phyloP scores from a whole-genome alignment of 1,140 invertebrate species.

The Archivesica marissinica region DNA sequence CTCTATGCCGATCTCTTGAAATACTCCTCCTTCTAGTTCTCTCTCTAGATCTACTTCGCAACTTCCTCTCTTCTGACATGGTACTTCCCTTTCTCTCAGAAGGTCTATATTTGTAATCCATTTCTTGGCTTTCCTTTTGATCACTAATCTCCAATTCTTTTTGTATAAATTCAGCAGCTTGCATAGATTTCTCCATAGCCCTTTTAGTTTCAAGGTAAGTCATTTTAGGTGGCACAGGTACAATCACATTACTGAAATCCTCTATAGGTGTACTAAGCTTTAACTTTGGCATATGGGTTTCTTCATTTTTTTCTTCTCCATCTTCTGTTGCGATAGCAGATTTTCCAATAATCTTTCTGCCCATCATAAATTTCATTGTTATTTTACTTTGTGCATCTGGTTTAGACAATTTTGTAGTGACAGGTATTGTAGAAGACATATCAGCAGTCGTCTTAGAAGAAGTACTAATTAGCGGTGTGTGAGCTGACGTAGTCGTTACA shows the following conservation, averaged over 20 bases:
- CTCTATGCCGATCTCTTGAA: constrained; percentile 13
- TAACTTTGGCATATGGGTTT: constrained; percentile 11
- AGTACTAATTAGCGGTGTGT: no score
- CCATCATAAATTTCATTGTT: constrained; percentile 51
- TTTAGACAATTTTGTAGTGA: background rate
- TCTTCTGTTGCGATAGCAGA: constrained; percentile 46
- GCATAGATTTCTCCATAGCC: constrained; percentile 5
- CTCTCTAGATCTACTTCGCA: constrained; percentile 1
- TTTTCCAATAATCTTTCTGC: constrained; percentile 46
- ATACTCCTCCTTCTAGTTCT: background rate
- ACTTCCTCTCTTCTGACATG: background rate
- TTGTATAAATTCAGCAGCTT: constrained; percentile 18
- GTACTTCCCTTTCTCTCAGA: background rate
- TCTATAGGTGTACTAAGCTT: constrained; percentile 23
- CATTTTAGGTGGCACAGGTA: background rate
- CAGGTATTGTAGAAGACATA: background rate
- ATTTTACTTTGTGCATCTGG: constrained; percentile 7
- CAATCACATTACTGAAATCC: background rate
- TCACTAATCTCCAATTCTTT: constrained; percentile 2
- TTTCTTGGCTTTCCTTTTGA: background rate
- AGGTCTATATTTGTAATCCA: background rate
- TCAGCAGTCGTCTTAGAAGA: background rate
- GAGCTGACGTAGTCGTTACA: no score
- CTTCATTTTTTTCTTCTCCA: constrained; percentile 25
- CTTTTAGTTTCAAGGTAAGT: background rate